Evolutionary conservation across 2,113 vertebrate species (phyloP).

Genomic region (Bungarus multicinctus): DNA sequence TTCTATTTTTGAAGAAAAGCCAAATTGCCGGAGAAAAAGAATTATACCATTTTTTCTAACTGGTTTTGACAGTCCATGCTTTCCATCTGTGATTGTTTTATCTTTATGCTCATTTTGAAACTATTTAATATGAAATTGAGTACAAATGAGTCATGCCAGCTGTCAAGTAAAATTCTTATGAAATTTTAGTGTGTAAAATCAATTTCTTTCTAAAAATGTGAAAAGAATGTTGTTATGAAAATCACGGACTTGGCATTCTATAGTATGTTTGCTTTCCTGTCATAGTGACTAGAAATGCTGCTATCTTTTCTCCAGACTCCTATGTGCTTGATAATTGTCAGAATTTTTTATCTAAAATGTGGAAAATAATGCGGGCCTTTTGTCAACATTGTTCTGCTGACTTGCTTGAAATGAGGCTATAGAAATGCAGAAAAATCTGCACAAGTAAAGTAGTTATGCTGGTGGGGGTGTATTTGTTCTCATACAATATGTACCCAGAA

Average conservation of each 20-base stretch:
- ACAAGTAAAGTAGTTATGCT: background rate
- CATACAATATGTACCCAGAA: background rate
- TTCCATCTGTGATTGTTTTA: constrained; percentile 8
- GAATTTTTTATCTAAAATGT: background rate
- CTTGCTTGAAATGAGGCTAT: background rate
- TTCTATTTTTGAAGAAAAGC: constrained; percentile 31
- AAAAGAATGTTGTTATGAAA: constrained; percentile 18
- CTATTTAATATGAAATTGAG: background rate
- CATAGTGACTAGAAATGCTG: background rate
- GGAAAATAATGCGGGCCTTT: background rate
- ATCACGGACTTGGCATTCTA: background rate
- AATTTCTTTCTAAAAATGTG: constrained; percentile 8
- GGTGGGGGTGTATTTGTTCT: background rate
- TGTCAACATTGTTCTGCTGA: background rate
- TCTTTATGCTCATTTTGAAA: constrained; percentile 5
- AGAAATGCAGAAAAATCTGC: background rate
- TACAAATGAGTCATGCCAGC: constrained; percentile 16
- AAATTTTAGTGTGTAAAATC: constrained; percentile 20
- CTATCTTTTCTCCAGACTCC: background rate
- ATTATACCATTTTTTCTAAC: background rate
- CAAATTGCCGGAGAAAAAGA: background rate
- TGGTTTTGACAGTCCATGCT: background rate
- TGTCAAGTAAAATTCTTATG: constrained; percentile 13
- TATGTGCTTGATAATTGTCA: background rate
- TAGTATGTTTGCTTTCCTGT: constrained; percentile 18